These are phyloP conservation scores for Hoplias malabaricus DNA, from an alignment of 2,113 vertebrate species.

Conservation along the genomic window DNA sequence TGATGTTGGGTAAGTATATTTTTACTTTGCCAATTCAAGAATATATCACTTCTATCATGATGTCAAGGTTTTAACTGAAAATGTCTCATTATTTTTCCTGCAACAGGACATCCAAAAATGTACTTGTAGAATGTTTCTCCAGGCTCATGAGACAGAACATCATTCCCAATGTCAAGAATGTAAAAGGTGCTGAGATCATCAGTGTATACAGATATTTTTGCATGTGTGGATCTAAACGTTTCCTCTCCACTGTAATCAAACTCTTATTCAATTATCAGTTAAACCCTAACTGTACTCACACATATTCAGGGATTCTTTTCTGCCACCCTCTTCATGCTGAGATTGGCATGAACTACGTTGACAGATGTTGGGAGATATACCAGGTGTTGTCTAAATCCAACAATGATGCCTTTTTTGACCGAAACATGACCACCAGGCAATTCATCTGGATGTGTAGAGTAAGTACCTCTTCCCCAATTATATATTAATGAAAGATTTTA, in stretches of 20 bases:
- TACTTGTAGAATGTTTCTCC: slow-evolving; percentile 78
- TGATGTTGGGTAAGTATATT: slow-evolving; percentile 74
- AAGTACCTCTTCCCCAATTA: slow-evolving; percentile 9
- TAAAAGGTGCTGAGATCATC: slow-evolving; percentile 74
- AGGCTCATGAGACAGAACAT: slow-evolving; percentile 81
- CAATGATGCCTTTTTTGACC: slow-evolving; percentile 51
- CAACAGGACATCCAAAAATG: slow-evolving; percentile 69
- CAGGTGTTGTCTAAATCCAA: slow-evolving; percentile 56
- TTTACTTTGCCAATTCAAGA: background rate
- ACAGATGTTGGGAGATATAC: slow-evolving; percentile 82
- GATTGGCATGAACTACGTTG: slow-evolving; percentile 63
- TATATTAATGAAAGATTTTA: background rate
- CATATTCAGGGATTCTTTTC: slow-evolving; percentile 78
- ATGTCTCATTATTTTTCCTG: slow-evolving; percentile 27
- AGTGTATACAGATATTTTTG: background rate
- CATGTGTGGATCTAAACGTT: background rate
- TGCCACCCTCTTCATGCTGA: slow-evolving; percentile 49
- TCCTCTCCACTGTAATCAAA: background rate
- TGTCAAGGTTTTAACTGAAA: background rate
- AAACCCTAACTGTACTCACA: background rate
- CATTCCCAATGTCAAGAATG: slow-evolving; percentile 73
- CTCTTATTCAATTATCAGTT: background rate
- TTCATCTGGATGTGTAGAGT: slow-evolving; percentile 89
- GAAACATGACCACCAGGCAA: slow-evolving; percentile 77
- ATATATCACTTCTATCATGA: background rate